Evolutionary conservation across 64 coral and sea anemone species (phyloP), one percentile per base, ranked within the genome.

Genomic region (Cladopsammia gracilis): DNA sequence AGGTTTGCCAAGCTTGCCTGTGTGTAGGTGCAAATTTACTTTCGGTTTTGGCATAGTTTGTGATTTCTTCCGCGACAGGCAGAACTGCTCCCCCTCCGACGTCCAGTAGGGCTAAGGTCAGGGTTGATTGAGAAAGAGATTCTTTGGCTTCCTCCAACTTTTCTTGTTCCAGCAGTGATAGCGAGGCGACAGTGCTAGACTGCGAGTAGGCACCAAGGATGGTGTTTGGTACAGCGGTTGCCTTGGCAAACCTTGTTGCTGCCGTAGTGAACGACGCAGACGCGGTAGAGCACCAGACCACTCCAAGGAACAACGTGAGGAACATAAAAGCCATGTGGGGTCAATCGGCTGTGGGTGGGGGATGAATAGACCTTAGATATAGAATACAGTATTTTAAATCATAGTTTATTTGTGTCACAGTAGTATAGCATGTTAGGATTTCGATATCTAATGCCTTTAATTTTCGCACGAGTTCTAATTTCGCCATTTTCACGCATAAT

Each of bases 131-230:
- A n/a, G 74, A 34, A 48, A 77, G 44, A 42, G 14, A 43, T 49
- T 77, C 74, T 15, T 77, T 77, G 42, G 74, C 74, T 77, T 77
- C 44, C 3, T 48, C 74, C n/a, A 77, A 12, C 46, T 77, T 77
- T 76, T 77, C 74, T 13, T 77, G 74, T 77, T 77, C 74, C 51
- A 48, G 42, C 19, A 77, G n/a, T 13, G 47, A 16, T 48, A 77
- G 6, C 3, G 74, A 10, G n/a, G 74, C 74, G 74, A 77, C 74
- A 42, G 9, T 77, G 48, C 74, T 48, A 43, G 74, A 77, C 20
- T 43, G 74, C 25, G 74, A 77, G 74, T 50, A 77, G 14, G 42
- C 43, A 44, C 74, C 74, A 19, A 77, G 45, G 14, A 77, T 5
- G 14, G 44, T 48, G 43, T 77, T 77, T 24, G 74, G 74, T 12